These are phyloP conservation scores for Astyanax mexicanus DNA, from an alignment of 2,797 vertebrate species.

Conservation along the genomic window DNA sequence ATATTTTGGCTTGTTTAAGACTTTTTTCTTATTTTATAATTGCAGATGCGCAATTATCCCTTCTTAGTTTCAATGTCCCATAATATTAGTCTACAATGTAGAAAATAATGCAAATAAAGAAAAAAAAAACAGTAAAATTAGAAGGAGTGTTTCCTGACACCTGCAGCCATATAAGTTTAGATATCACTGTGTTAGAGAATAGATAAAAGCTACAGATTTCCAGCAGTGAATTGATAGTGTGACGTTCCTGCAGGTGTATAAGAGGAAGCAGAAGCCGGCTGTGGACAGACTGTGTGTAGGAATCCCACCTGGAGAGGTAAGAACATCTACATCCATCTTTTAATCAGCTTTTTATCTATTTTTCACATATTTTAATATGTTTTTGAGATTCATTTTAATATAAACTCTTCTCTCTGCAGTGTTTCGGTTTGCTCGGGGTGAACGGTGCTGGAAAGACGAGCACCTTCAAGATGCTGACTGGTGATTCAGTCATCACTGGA, in stretches of 20 bases:
- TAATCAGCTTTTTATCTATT: neutral
- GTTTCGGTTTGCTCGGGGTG: constrained; percentile 95
- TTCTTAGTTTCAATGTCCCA: too few species aligned
- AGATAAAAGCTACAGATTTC: neutral
- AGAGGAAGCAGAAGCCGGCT: constrained; percentile 94
- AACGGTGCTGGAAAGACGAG: constrained; percentile 98
- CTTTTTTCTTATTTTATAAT: too few species aligned
- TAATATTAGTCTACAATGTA: too few species aligned
- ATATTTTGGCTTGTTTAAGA: too few species aligned
- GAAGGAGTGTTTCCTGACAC: too few species aligned
- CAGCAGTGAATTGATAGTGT: neutral
- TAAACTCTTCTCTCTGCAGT: constrained; percentile 77
- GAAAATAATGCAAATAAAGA: too few species aligned
- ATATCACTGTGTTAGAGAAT: too few species aligned
- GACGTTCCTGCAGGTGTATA: constrained; percentile 84
- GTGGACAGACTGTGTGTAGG: constrained; percentile 96
- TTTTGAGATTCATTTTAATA: too few species aligned
- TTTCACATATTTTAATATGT: neutral
- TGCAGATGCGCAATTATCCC: too few species aligned
- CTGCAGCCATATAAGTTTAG: too few species aligned
- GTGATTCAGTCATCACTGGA: constrained; percentile 84
- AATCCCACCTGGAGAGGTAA: constrained; percentile 96
- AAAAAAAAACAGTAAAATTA: too few species aligned
- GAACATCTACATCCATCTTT: neutral
- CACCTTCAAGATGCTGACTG: constrained; percentile 98